A percentile compares a stretch with the other conserved stretches of the same genome.
Evolutionary conservation across 2,888 invertebrate species (phyloP).

Genomic region (Coleophora deauratella): DNA sequence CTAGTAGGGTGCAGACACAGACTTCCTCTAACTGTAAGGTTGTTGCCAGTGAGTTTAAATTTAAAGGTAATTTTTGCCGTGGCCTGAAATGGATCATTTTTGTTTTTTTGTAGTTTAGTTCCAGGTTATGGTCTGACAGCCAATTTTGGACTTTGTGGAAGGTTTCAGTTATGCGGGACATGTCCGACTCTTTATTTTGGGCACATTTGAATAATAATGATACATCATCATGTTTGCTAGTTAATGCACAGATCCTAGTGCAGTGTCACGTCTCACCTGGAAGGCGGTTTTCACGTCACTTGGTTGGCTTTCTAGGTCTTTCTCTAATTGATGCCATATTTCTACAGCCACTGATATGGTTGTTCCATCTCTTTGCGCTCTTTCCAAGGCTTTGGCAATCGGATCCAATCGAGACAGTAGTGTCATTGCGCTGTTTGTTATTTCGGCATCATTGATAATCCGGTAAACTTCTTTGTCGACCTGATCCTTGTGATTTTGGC

Average conservation of each 20-base stretch:
- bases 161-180: no score
- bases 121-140: no score
- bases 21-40: no score
- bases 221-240: no score
- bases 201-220: no score
- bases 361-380: constrained; percentile 9
- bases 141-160: no score
- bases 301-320: constrained; percentile 12
- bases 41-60: no score
- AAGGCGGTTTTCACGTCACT: constrained; percentile 5
- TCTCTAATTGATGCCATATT: constrained; percentile 17
- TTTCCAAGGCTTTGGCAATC: constrained; percentile 12
- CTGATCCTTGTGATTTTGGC: constrained; percentile 10
- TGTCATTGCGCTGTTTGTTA: constrained; percentile 9
- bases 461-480: constrained; percentile 13
- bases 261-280: constrained; percentile 6
- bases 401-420: constrained; percentile 10
- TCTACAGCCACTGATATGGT: constrained; percentile 14
- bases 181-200: no score
- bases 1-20: no score
- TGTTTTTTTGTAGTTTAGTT: no score
- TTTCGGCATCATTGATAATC: constrained; percentile 10
- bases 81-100: no score
- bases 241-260: constrained; percentile 8
- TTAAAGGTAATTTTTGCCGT: no score